Evolutionary conservation across 1,140 invertebrate species (phyloP).

Genomic region (Leguminivora glycinivorella): DNA sequence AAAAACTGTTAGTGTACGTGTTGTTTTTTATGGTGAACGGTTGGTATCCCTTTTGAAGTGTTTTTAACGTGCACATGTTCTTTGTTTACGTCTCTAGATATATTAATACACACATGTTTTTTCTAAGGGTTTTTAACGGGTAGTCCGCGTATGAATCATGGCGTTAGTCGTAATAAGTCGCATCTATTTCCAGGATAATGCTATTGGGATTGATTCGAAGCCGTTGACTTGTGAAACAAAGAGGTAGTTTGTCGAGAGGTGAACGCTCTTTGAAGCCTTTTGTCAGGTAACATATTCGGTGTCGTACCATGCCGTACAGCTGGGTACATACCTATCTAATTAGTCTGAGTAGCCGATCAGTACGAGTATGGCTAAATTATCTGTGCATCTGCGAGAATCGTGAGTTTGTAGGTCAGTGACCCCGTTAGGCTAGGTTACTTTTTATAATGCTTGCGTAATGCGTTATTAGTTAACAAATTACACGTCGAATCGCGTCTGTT

Average conservation of each 20-base stretch:
- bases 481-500: constrained; percentile 43
- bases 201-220: constrained; percentile 69
- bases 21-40: constrained; percentile 58
- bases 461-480: constrained; percentile 52
- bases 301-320: constrained; percentile 1
- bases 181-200: constrained; percentile 76
- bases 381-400: constrained; percentile 25
- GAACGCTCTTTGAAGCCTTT: constrained; percentile 50
- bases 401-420: constrained; percentile 67
- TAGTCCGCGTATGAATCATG: constrained; percentile 55
- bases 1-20: constrained; percentile 59
- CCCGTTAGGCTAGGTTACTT: constrained; percentile 51
- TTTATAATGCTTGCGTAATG: constrained; percentile 56
- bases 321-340: constrained; percentile 5
- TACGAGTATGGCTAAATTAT: constrained; percentile 33
- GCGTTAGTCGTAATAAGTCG: constrained; percentile 63
- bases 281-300: constrained; percentile 9
- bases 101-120: constrained; percentile 49
- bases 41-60: constrained; percentile 56
- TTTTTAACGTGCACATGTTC: constrained; percentile 50
- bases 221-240: constrained; percentile 71
- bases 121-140: constrained; percentile 55
- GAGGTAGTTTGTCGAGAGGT: constrained; percentile 68
- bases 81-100: constrained; percentile 69
- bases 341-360: constrained; percentile 5